These are phyloP conservation scores for Ephialtes manifestator DNA, from an alignment of 2,888 invertebrate species.

Conservation along the genomic window DNA sequence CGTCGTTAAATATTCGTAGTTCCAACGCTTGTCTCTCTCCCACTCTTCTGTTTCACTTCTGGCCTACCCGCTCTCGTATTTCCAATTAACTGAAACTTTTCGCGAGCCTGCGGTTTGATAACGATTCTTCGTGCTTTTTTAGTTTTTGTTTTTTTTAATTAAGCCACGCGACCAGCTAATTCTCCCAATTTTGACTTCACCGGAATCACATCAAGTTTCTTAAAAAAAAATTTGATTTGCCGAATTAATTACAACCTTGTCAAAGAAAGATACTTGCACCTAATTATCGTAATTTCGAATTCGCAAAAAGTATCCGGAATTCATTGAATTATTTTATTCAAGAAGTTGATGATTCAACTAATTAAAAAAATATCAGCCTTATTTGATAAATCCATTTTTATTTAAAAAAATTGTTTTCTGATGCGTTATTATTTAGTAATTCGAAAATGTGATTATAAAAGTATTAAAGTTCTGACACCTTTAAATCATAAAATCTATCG, in stretches of 20 bases:
- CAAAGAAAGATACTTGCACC: background rate
- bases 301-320: background rate
- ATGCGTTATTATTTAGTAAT: no score
- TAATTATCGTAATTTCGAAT: background rate
- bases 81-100: slow-evolving; percentile 68
- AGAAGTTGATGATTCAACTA: no score
- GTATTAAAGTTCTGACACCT: no score
- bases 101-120: slow-evolving; percentile 54
- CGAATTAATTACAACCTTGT: background rate
- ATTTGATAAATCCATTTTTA: no score
- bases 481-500: no score
- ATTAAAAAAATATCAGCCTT: no score
- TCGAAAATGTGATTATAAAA: no score
- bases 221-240: slow-evolving; percentile 20
- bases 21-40: slow-evolving; percentile 35
- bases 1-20: slow-evolving; percentile 69
- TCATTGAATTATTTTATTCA: no score
- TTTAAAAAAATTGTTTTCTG: no score
- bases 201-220: background rate
- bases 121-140: slow-evolving; percentile 49
- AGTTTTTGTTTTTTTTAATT: slow-evolving; percentile 34
- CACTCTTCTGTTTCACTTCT: background rate
- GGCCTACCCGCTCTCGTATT: slow-evolving; percentile 61
- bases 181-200: background rate
- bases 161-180: slow-evolving; percentile 34